Conservation (phyloP, 2,797 vertebrate genomes). For the Crocidura indochinensis region DNA sequence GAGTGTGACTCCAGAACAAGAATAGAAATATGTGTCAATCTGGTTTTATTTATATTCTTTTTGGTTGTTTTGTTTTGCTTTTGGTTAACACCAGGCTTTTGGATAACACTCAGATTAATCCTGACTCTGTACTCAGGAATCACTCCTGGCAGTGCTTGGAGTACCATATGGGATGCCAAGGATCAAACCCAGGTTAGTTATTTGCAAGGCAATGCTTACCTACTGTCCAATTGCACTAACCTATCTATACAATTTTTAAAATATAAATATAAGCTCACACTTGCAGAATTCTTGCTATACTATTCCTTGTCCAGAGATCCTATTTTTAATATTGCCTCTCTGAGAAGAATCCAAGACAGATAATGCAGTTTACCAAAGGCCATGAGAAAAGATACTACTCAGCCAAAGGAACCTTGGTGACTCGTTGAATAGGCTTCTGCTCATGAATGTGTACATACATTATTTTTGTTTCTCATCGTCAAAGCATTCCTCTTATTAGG, state of each 20-base stretch:
- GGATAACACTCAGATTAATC: too few species aligned
- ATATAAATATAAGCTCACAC: conserved; percentile 66
- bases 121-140: too few species aligned
- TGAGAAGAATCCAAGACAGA: conserved; percentile 71
- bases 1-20: too few species aligned
- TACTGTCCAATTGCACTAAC: too few species aligned
- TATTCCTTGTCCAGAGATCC: conserved; percentile 67
- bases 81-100: too few species aligned
- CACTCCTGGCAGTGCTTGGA: too few species aligned
- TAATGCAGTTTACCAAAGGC: conserved; percentile 29
- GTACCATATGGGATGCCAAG: too few species aligned
- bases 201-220: too few species aligned
- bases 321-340: conserved; percentile 70
- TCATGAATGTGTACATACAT: neutral
- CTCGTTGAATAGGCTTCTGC: conserved; percentile 8
- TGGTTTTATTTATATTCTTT: neutral
- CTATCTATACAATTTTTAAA: conserved; percentile 59
- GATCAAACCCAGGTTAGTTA: too few species aligned
- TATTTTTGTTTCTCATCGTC: conserved; percentile 8
- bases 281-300: conserved; percentile 66
- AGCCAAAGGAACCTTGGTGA: neutral
- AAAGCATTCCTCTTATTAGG: neutral
- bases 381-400: neutral
- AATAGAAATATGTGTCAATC: conserved; percentile 18
- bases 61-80: too few species aligned